Evolutionary conservation across 64 coral and sea anemone species (phyloP).

Genomic region (Anthopleura sola): DNA sequence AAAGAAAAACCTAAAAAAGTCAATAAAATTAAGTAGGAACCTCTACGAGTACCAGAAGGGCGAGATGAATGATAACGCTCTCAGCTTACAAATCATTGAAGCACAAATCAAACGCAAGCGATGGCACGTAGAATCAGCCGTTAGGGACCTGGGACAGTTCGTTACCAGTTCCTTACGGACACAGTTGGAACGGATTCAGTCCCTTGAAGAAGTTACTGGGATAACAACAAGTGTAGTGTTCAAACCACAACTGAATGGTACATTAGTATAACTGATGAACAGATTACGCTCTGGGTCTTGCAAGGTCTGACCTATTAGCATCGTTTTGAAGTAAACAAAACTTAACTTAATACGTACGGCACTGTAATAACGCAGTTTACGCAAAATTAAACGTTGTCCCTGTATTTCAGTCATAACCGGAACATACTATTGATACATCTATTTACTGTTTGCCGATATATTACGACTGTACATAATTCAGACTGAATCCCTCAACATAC

Average conservation of each 20-base stretch:
- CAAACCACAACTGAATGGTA: neutral
- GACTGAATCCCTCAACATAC: too few relatives aligned
- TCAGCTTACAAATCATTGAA: slow-evolving; percentile 40
- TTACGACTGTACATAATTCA: too few relatives aligned
- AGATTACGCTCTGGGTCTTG: too few relatives aligned
- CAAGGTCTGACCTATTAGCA: too few relatives aligned
- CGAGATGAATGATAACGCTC: slow-evolving; percentile 27
- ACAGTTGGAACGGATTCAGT: neutral
- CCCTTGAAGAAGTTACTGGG: neutral
- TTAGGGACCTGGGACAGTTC: slow-evolving; percentile 29
- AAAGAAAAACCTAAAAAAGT: slow-evolving; percentile 26
- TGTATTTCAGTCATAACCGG: too few relatives aligned
- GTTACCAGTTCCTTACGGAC: slow-evolving; percentile 24
- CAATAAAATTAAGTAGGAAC: slow-evolving; percentile 46
- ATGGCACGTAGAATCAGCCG: slow-evolving; percentile 48
- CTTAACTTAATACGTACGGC: too few relatives aligned
- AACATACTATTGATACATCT: too few relatives aligned
- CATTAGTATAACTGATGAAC: neutral
- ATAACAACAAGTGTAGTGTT: neutral
- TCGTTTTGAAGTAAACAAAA: too few relatives aligned
- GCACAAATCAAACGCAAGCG: slow-evolving; percentile 47
- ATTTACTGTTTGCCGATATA: too few relatives aligned
- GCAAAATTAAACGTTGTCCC: too few relatives aligned
- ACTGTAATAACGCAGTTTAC: too few relatives aligned
- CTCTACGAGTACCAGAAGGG: slow-evolving; percentile 60